Percentiles rank a stretch among this genome's conserved stretches.
These are phyloP conservation scores for Macaria liturata DNA, from an alignment of 2,888 invertebrate species.

Conservation along the genomic window DNA sequence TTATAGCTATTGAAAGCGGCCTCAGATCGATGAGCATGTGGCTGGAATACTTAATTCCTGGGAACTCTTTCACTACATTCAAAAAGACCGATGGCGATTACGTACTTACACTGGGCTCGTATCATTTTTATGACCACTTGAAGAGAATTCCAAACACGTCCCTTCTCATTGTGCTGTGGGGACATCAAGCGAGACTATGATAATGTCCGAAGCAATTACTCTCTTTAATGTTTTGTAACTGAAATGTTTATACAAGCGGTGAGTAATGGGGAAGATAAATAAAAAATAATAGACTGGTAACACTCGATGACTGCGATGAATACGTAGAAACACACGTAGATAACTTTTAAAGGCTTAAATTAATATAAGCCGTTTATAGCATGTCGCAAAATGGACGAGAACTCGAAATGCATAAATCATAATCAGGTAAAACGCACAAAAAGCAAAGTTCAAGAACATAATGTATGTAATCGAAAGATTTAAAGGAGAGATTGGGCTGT, in stretches of 20 bases:
- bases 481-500: conserved; percentile 46
- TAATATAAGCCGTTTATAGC: no score
- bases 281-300: no score
- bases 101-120: conserved; percentile 31
- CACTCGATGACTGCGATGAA: no score
- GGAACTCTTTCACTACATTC: conserved; percentile 33
- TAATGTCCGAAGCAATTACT: conserved; percentile 1
- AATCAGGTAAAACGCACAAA: conserved; percentile 48
- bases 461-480: conserved; percentile 46
- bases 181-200: conserved; percentile 13
- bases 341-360: no score
- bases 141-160: conserved; percentile 29
- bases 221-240: not conserved
- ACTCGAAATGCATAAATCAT: conserved; percentile 50
- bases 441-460: conserved; percentile 34
- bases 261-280: no score
- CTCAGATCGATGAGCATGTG: conserved; percentile 31
- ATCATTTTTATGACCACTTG: conserved; percentile 36
- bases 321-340: no score
- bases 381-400: conserved; percentile 26
- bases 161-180: conserved; percentile 16
- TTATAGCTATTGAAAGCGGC: conserved; percentile 31
- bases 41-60: conserved; percentile 35
- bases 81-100: conserved; percentile 36
- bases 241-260: no score